Evolutionary conservation across 2,113 vertebrate genomes (phyloP), one percentile per base, ranked within the genome.

Genomic region (Vulpes lagopus): DNA sequence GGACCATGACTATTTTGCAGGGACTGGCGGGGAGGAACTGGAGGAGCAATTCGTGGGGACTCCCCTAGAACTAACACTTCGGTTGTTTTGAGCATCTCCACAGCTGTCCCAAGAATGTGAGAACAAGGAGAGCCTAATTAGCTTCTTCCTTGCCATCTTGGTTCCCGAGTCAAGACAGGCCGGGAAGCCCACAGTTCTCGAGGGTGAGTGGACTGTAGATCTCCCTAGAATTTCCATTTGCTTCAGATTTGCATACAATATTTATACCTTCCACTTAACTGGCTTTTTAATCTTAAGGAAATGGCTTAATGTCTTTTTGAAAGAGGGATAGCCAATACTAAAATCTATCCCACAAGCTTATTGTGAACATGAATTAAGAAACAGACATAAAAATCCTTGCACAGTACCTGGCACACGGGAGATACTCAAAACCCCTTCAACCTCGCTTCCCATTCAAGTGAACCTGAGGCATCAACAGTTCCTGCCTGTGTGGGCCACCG

Each of bases 401-500:
- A 57, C n/a, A n/a, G 69, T 82, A 67, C 59, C 60, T 62, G 79
- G 71, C 22, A 55, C 79, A 62, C 27, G 78, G 27, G 62, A 92
- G 60, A 49, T 7, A 43, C 25, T 6, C 20, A 20, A n/a, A 91
- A 90, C 17, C 43, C 59, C 30, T 74, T 15, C 7, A 7, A 15
- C 53, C 20, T 95, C 8, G 0, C n/a, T 91, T 89, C 80, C 55
- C 51, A 62, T 84, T 71, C 19, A 67, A 94, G 88, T 1, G 38
- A 83, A 86, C 65, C 71, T 0, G 23, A 83, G 76, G 19, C 19
- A 35, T 91, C 19, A 43, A 43, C 43, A 49, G 83, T 74, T 17
- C 30, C 94, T 86, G 97, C 79, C 95, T 98, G 96, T 97, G 97
- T 95, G 94, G 95, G 94, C 90, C 87, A 80, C 73, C 19, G 38